Base-by-base conservation (phyloP, 2,888 invertebrate genomes). In the Chymomyza amoena region DNA sequence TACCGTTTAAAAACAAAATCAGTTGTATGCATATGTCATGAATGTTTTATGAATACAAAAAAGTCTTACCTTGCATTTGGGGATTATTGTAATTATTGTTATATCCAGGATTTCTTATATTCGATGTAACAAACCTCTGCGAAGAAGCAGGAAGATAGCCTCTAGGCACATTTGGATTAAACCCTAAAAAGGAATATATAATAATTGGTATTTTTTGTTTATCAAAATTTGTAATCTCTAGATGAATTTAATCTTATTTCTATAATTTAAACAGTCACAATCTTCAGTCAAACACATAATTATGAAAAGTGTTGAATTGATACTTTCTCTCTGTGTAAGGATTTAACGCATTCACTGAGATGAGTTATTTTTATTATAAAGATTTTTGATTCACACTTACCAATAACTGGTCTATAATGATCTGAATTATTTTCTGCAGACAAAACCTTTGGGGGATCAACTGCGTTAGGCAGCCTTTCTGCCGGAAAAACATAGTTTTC, bases 401-500 rank as follows among this genome's bases (percentile, higher is more conserved):
- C 97, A 75, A 96, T 95, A 88, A 94, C 94, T 6, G 97, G 96
- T 67, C 95, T 93, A 94, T 95, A 97, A 89, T 95, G 95, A 84
- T 94, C 94, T 77, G 94, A 93, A 85, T 93, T 92, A n/a, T 96
- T 93, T 51, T 94, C 95, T 0, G 97, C 96, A 89, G 97, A 97
- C 67, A 98, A 92, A 9, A 97, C 95, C 74, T 93, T 92, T 0
- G 94, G 93, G 2, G 98, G 97, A 79, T 96, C 95, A 68, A 93
- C 93, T 18, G 94, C 96, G 2, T 94, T 94, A 70, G 93, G 92
- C 50, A 96, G 93, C 67, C 95, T 92, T 20, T 92, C 93, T 54
- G 98, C 95, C n/a, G 95, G 95, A 92, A 97, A 98, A 56, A 96
- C 93, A 91, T 94, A 96, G 83, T 94, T 95, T 4, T 93, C 93